Evolutionary conservation across 2,888 invertebrate species (phyloP), one percentile per base, ranked within the genome.

Genomic region (Schizotus pectinicornis): DNA sequence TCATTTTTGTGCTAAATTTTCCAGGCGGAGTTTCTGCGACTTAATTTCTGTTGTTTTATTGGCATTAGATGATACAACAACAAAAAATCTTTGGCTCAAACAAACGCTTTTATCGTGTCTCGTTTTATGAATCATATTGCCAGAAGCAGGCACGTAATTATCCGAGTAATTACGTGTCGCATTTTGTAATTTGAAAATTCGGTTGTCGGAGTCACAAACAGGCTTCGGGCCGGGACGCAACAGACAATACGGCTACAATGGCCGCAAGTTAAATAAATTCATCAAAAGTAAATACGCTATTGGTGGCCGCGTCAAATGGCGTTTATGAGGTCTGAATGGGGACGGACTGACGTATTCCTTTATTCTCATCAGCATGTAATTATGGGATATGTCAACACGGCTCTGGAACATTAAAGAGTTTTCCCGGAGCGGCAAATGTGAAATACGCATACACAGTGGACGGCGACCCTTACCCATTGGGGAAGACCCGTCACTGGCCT

Each of bases 401-500:
- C 47, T 22, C 49, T 38, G 43, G 33, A 42, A 61, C 62, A 59
- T 59, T 59, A 62, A 59, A 57, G 59, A 59, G 54, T 57, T 53
- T 50, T 54, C 54, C 50, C 56, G 37, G 45, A 48, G 42, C 47
- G 35, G 56, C 36, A 47, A 52, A 56, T 52, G 58, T 57, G 58
- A 58, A 53, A 58, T 54, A 33, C 51, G 37, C 32, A 50, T n/a
- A n/a, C 45, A 35, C 14, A 46, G 52, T 47, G 53, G 56, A 38
- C 51, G 43, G 39, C 56, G 50, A 51, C 56, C 51, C 51, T 50
- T 51, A 43, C 48, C 49, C 56, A 49, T 7, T 51, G 47, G 48
- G 47, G 59, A 48, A 43, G 57, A 51, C 51, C 57, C 57, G 59
- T 60, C 62, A 52, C 55, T 56, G 59, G 33, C 57, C 62, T 58